phyloP scores from a whole-genome alignment of 2,113 vertebrate species.

The Cinclus cinclus region DNA sequence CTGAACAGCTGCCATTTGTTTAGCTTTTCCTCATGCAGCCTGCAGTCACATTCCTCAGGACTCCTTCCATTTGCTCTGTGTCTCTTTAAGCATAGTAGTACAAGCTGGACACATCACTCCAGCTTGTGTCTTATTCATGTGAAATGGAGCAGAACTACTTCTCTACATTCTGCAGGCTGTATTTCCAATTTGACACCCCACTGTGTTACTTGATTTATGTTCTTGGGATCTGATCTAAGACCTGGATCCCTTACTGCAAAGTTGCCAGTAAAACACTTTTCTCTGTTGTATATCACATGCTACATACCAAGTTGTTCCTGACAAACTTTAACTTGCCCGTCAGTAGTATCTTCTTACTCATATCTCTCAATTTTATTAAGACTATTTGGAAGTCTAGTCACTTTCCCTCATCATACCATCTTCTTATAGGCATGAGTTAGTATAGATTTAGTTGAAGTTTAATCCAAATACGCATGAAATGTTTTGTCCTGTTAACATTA shows the following conservation, averaged over 20 bases:
- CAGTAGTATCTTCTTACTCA: not conserved
- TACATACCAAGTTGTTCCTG: not conserved
- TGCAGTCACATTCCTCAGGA: not conserved
- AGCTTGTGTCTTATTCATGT: not conserved
- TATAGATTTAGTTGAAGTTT: not conserved
- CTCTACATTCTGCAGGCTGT: not conserved
- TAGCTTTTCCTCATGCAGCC: not conserved
- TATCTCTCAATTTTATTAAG: not conserved
- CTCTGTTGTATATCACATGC: accelerated
- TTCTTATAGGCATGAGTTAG: not conserved
- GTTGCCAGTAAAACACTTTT: not conserved
- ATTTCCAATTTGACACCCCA: not conserved
- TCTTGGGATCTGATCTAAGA: not conserved
- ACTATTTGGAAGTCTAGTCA: not conserved
- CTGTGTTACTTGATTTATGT: not conserved
- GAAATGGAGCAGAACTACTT: not conserved
- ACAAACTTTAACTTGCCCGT: not conserved
- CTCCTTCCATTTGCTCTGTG: not conserved
- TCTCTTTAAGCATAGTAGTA: not conserved
- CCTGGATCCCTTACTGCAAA: not conserved
- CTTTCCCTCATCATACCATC: not conserved
- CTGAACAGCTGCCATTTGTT: not conserved
- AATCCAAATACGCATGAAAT: not conserved
- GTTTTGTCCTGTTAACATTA: not conserved
- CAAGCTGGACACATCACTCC: not conserved